Base-by-base conservation (phyloP, 2,113 vertebrate species). In the Syrmaticus mikado region DNA sequence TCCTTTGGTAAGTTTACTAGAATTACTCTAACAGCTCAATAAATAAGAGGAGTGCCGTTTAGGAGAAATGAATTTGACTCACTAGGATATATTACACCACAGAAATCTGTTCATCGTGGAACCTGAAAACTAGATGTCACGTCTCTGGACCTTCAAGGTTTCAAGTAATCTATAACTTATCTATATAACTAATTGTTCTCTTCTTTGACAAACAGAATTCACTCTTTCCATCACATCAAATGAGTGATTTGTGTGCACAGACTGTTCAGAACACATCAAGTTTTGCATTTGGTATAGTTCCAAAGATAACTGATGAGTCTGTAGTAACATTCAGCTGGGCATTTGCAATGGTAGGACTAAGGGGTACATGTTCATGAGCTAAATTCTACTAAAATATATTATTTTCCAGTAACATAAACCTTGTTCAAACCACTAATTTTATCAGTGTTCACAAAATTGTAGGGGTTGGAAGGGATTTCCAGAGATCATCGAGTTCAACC, bases 181-280 rank as follows among this genome's bases (percentile, higher is more conserved):
- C 82, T 66, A 40, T 30, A 41, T 21, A 68, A 3, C 40, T 64
- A 72, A 40, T 2, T 3, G 24, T 3, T 41, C 40, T 65, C 21
- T 13, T 17, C 12, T 45, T 32, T 77, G 48, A 83, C 80, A 83
- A 41, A 41, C 1, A n/a, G 1, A 17, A 32, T 82, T 71, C 18
- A 45, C 6, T 74, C 32, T 68, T 28, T 66, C 27, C 3, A 9
- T 18, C 13, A 32, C n/a, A 78, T 84, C 55, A 87, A 71, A 41
- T 34, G 38, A 0, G 0, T 61, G 28, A 5, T 19, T 70, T 40
- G 73, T 60, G 7, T 30, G 5, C 24, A 46, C 34, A 43, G 43
- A n/a, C 1, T 41, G 13, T 25, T 68, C 68, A 50, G 32, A 93
- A 81, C 20, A 3, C 6, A 73, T 91, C 5, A 6, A 24, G 6